Evolutionary conservation across 2,113 vertebrate species (phyloP), one percentile per base, ranked within the genome.

Genomic region (Chionodraco myersi): DNA sequence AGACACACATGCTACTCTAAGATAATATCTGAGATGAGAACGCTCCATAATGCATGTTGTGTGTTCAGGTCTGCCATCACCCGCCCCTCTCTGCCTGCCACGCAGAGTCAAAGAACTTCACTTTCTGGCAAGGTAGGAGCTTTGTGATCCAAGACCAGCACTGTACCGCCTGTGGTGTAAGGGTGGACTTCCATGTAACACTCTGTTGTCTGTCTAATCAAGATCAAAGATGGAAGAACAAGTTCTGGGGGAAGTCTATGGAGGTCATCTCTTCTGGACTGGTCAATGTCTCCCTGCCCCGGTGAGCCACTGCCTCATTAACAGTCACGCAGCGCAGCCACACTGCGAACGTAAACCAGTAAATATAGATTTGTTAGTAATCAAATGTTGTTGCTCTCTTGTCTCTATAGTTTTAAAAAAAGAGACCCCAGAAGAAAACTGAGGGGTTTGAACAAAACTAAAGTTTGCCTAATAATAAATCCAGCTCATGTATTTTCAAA

Each of bases 201-300:
- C 3, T 41, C 10, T 16, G 2, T 77, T 64, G 1, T 67, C 5
- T 76, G 57, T 53, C 71, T 47, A 83, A 21, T 21, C 21, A 21
- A 97, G 97, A 98, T 90, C 97, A 98, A 93, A 95, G 97, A 74
- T 98, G 97, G 97, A 98, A 99, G 90, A 93, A 98, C 92, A 99
- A 98, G 85, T 99, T 98, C 81, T 99, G 97, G 97, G 97, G 97
- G 12, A 99, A 98, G 70, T 99, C 97, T 0, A 71, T 98, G 72
- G 97, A 99, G 92, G 95, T 99, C 0, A 91, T 98, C 75, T 97
- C 97, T 0, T 67, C 95, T 64, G 96, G 96, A 61, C 94, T 91
- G 5, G 96, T 99, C 79, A 96, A 98, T 0, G 96, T 97, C 41
- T 79, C 88, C 3, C 91, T 99, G 72, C 96, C 96, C 61, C 95